Evolutionary conservation across 2,113 vertebrate genomes (phyloP).

Genomic region (Tamias sibiricus): DNA sequence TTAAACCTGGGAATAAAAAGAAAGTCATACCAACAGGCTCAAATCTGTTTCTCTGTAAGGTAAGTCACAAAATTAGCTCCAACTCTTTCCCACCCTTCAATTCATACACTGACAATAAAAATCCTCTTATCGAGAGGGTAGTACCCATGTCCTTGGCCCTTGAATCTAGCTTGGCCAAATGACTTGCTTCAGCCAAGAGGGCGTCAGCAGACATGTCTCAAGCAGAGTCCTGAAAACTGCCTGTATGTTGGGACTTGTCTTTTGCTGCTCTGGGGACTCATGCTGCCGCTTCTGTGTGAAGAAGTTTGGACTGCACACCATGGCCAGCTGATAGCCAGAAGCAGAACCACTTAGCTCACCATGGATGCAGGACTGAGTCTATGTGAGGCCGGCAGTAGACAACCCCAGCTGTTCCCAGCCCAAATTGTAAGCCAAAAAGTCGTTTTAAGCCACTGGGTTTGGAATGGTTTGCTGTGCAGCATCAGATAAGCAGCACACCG

Average conservation of each 20-base stretch:
- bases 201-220: background rate
- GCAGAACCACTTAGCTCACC: background rate
- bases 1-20: background rate
- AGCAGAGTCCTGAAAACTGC: background rate
- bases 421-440: background rate
- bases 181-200: background rate
- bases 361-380: background rate
- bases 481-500: background rate
- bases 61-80: background rate
- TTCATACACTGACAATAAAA: background rate
- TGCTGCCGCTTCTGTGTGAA: background rate
- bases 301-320: background rate
- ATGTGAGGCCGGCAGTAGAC: background rate
- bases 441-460: background rate
- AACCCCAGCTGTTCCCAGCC: background rate
- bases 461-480: background rate
- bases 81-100: background rate
- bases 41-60: background rate
- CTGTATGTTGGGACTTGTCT: background rate
- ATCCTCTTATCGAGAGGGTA: background rate
- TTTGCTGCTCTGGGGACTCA: background rate
- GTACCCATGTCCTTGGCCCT: background rate
- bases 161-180: background rate
- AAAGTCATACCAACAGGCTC: background rate
- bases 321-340: background rate